phyloP scores from a whole-genome alignment of 2,113 vertebrate species.

The Hippocampus guttulatus region DNA sequence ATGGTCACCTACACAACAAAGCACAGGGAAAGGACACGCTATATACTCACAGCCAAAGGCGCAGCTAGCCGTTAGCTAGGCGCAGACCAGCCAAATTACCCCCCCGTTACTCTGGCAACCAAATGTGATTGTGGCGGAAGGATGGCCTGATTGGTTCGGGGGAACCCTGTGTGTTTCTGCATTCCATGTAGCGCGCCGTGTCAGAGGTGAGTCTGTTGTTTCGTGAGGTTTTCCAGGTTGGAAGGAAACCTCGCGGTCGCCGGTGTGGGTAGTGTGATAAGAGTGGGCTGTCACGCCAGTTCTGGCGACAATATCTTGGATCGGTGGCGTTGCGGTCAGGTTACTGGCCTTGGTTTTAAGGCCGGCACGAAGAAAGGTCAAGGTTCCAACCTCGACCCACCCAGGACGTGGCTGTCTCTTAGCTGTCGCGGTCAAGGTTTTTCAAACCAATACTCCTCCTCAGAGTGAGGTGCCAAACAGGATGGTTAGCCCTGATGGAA shows the following conservation, averaged over 20 bases:
- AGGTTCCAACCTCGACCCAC: neutral
- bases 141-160: slow-evolving; percentile 51
- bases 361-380: neutral
- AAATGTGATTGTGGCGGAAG: slow-evolving; percentile 51
- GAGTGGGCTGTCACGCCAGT: neutral
- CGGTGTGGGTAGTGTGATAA: too few relatives aligned
- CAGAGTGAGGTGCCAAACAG: too few relatives aligned
- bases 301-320: neutral
- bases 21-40: slow-evolving; percentile 99
- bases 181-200: neutral
- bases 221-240: neutral
- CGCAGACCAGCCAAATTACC: slow-evolving; percentile 72
- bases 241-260: neutral
- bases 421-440: too few relatives aligned
- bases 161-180: slow-evolving; percentile 35
- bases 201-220: too few relatives aligned
- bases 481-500: neutral
- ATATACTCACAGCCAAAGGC: slow-evolving; percentile 88
- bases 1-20: slow-evolving; percentile 99
- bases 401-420: too few relatives aligned
- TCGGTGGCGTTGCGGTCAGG: neutral
- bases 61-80: slow-evolving; percentile 68
- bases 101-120: slow-evolving; percentile 55
- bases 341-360: neutral
- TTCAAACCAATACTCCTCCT: neutral